These are phyloP conservation scores for Mionectes olivaceus DNA, from an alignment of 2,797 vertebrate genomes.

Conservation along the genomic window DNA sequence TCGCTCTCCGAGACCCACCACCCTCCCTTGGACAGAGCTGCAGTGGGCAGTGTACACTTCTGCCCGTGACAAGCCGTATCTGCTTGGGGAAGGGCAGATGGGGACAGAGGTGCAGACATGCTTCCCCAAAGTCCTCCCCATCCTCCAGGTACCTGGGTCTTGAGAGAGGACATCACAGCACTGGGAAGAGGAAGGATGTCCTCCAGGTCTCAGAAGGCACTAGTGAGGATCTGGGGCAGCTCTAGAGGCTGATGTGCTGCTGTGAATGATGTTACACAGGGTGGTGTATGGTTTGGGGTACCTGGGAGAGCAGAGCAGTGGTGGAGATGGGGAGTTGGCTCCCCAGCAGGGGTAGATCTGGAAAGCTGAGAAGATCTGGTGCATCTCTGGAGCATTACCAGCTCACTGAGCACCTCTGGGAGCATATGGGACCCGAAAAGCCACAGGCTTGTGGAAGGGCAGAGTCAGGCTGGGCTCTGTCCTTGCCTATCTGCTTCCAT, in stretches of 20 bases:
- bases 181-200: background rate
- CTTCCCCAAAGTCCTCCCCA: background rate
- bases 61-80: background rate
- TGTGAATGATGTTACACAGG: fast-evolving
- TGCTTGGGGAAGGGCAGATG: background rate
- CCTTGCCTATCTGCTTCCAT: background rate
- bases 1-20: background rate
- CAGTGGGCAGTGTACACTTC: fast-evolving
- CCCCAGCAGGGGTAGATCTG: background rate
- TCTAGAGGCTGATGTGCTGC: background rate
- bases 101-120: background rate
- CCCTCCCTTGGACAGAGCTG: background rate
- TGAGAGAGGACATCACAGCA: background rate
- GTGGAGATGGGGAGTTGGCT: background rate
- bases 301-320: background rate
- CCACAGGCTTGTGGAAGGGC: background rate
- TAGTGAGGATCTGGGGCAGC: background rate
- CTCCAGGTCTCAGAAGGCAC: background rate
- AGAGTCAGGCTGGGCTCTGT: background rate
- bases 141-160: background rate
- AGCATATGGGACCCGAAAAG: background rate
- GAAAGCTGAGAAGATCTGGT: background rate
- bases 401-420: background rate
- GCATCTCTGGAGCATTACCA: background rate
- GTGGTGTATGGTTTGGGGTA: background rate